Base-by-base conservation (phyloP, 2,113 vertebrate species). In the Oenanthe melanoleuca region DNA sequence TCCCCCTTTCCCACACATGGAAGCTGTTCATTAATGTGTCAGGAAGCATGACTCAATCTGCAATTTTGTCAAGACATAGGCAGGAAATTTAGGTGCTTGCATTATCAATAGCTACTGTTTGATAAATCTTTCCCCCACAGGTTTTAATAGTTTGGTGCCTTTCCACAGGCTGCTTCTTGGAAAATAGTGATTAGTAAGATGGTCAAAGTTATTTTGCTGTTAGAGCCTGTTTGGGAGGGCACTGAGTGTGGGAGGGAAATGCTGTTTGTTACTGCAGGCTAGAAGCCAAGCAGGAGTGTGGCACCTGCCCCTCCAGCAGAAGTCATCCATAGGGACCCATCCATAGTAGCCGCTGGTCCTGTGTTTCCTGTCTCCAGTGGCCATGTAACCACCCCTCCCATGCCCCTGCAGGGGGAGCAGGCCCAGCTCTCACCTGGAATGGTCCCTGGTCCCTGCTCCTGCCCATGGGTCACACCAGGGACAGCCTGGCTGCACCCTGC, bases 11-110 rank as follows among this genome's bases (percentile, higher is more conserved):
- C 88, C 94, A 93, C 7, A 0, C 72, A 26, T 25, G 6, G 6
- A 93, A 87, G 45, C 28, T 71, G 94, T 92, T 95, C 50, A 91
- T 95, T 93, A 91, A 69, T 66, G 66, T 78, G 34, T 72, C 89
- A 86, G 95, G 94, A 93, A 96, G 66, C 71, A 70, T 70, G 91
- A 96, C 69, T 95, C 95, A 93, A 82, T 91, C 79, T 67, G 56
- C 88, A 77, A 37, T 81, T 96, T 95, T 91, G 71, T 87, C 59
- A 72, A 80, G 95, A 40, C 74, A 80, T 12, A 82, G 65, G 29
- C 88, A 94, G 95, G 95, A 95, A 95, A 95, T 96, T 56, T 80
- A 93, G 74, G 87, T 73, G 47, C 61, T 88, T 92, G 66, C 31
- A 50, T 60, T 95, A 71, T 64, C 88, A 96, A 26, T 79, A 84